These are phyloP conservation scores for Melolontha melolontha DNA, from an alignment of 2,888 invertebrate species.

Conservation along the genomic window DNA sequence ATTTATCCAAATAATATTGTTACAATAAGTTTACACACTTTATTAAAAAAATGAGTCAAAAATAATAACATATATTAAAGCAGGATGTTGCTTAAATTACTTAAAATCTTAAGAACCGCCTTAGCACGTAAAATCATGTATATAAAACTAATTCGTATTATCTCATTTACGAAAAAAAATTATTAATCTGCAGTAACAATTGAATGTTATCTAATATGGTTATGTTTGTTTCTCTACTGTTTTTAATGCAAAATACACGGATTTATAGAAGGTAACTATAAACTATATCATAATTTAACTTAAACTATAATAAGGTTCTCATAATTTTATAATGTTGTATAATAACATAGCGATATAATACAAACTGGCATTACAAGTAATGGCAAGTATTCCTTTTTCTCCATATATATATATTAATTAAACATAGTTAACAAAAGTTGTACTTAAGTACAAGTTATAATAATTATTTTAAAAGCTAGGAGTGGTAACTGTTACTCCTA, in stretches of 20 bases:
- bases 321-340: slow-evolving; percentile 34
- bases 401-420: slow-evolving; percentile 37
- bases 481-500: slow-evolving; percentile 10
- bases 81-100: slow-evolving; percentile 40
- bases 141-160: slow-evolving; percentile 36
- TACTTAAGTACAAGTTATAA: slow-evolving; percentile 35
- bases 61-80: slow-evolving; percentile 45
- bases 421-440: slow-evolving; percentile 45
- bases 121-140: slow-evolving; percentile 25
- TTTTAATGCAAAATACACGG: slow-evolving; percentile 36
- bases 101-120: slow-evolving; percentile 38
- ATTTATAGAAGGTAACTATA: slow-evolving; percentile 42
- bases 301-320: slow-evolving; percentile 35
- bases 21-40: slow-evolving; percentile 52
- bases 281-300: slow-evolving; percentile 45
- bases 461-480: slow-evolving; percentile 30
- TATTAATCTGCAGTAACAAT: slow-evolving; percentile 34
- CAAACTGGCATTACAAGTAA: slow-evolving; percentile 55
- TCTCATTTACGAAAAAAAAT: slow-evolving; percentile 14
- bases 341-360: slow-evolving; percentile 43
- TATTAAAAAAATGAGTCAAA: slow-evolving; percentile 48
- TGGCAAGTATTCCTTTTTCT: slow-evolving; percentile 50
- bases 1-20: slow-evolving; percentile 52
- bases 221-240: slow-evolving; percentile 32
- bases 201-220: slow-evolving; percentile 39